Evolutionary conservation across 2,888 invertebrate species (phyloP), one percentile per base, ranked within the genome.

Genomic region (Tolmerus cingulatus): DNA sequence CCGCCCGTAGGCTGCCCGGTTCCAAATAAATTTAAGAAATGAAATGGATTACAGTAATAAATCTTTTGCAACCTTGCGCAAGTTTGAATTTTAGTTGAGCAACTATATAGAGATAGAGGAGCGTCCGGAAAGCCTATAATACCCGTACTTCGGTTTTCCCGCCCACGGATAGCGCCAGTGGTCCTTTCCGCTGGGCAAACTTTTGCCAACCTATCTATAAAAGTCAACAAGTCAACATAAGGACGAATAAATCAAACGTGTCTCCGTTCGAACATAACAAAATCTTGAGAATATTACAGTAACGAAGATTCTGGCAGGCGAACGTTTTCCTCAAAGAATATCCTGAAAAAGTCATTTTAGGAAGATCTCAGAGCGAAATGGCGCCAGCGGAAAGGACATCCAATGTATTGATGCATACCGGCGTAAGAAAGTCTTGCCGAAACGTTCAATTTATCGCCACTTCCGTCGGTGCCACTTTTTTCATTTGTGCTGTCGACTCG

Each of bases 171-270:
- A 30, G 19, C 30, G 14, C 34, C 23, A 30, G 27, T 46, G 12
- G 79, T 79, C 82, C 19, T 19, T 57, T 82, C 19, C 66, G 57
- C 9, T 30, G 37, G 66, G 51, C 57, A 19, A 87, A 79, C 19
- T 46, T 79, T 74, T 46, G 43, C 66, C 57, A 87, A 51, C 82
- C 82, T 87, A 87, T 87, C 87, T 81, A 87, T 87, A 87, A 87
- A 87, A 87, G 87, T 87, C 87, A 87, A 87, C 87, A 87, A 87
- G 87, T 87, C 82, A 81, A 74, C 87, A 74, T 87, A 43, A 87
- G 55, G 57, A 74, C 43, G 76, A 87, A 81, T 78, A 87, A 87
- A 87, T 87, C 87, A 87, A 81, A 81, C 74, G 43, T 74, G 46
- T 76, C 86, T 86, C 34, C 34, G 16, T 40, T 9, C 19, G 51